These are phyloP conservation scores for Caenorhabditis sp. DNA, from an alignment of 2,888 invertebrate species.

Conservation along the genomic window DNA sequence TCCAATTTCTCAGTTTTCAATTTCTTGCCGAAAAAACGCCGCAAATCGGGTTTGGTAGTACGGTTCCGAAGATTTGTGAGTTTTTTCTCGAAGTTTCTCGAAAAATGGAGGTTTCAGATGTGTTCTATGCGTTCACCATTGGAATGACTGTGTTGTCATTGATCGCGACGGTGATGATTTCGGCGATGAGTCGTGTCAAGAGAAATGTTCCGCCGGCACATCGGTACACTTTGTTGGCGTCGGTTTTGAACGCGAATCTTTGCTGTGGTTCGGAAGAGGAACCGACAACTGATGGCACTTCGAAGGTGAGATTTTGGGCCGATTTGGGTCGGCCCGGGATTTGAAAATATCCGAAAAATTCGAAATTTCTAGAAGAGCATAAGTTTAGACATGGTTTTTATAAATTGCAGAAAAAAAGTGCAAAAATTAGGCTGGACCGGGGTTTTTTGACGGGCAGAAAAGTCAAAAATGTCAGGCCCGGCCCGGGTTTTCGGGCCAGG, in stretches of 20 bases:
- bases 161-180: constrained; percentile 62
- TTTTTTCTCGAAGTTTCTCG: no score
- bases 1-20: constrained; percentile 68
- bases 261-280: constrained; percentile 60
- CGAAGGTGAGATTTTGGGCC: no score
- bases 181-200: constrained; percentile 56
- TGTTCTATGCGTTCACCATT: constrained; percentile 67
- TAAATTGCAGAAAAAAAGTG: no score
- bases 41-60: constrained; percentile 60
- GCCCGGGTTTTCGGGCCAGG: no score
- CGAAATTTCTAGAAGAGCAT: no score
- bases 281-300: constrained; percentile 57
- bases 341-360: no score
- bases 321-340: no score
- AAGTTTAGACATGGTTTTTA: no score
- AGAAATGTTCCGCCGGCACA: constrained; percentile 64
- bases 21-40: constrained; percentile 63
- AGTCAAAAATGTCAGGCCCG: no score
- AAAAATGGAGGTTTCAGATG: constrained; percentile 45
- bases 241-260: constrained; percentile 57
- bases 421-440: no score
- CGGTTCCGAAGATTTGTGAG: constrained; percentile 64
- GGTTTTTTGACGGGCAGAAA: no score
- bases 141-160: constrained; percentile 59
- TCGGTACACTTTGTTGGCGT: constrained; percentile 59